Evolutionary conservation across 2,888 invertebrate species (phyloP).

Genomic region (Vandiemenella viatica): DNA sequence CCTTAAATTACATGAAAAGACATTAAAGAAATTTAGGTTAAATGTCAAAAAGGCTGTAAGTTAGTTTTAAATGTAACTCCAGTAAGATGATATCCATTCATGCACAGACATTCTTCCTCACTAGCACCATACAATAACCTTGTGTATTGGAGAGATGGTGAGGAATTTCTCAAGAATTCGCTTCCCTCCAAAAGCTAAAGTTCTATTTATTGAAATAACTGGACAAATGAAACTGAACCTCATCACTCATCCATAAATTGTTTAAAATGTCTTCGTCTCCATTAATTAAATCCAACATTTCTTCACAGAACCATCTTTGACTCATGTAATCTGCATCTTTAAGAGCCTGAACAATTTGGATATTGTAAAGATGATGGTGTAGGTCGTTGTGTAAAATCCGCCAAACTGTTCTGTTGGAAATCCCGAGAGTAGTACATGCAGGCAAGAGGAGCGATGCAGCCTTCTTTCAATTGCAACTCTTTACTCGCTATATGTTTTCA

Average conservation of each 20-base stretch:
- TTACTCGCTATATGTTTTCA: not conserved
- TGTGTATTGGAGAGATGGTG: too few species aligned
- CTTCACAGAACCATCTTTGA: too few species aligned
- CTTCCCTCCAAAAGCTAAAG: too few species aligned
- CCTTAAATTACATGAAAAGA: not conserved
- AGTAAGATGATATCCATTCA: not conserved
- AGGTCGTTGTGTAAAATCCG: slow-evolving; percentile 3
- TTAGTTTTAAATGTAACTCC: not conserved
- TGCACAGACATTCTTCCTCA: not conserved
- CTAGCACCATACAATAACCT: too few species aligned
- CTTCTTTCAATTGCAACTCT: not conserved
- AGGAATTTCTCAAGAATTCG: too few species aligned
- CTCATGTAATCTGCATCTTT: not conserved
- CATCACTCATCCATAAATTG: too few species aligned
- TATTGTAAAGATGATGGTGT: slow-evolving; percentile 1
- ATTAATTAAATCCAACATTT: too few species aligned
- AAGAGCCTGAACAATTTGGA: slow-evolving; percentile 2
- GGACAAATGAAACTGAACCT: too few species aligned
- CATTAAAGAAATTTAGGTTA: not conserved
- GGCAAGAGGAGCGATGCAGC: not conserved
- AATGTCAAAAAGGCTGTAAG: not conserved
- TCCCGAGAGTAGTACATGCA: not conserved
- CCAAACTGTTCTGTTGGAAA: not conserved
- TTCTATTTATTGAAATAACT: too few species aligned
- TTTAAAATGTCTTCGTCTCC: too few species aligned